A percentile compares a stretch with the other conserved stretches of the same genome.
These are phyloP conservation scores for Nothura maculosa DNA, from an alignment of 2,797 vertebrate species.

Conservation along the genomic window DNA sequence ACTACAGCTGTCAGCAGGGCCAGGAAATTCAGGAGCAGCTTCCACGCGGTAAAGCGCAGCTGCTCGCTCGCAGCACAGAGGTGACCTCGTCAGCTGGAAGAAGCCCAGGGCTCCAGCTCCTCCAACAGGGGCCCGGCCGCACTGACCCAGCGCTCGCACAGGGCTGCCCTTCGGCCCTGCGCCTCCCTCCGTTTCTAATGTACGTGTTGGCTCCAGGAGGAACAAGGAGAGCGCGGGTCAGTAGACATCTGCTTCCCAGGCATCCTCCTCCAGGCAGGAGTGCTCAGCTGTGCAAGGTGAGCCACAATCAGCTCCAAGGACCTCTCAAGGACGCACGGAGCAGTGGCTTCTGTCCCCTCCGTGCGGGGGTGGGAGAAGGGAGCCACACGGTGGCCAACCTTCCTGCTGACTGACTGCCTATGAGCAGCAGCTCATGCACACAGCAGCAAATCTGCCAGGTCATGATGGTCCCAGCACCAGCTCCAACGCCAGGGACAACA, in stretches of 20 bases:
- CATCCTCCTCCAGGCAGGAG: not conserved
- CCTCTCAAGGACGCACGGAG: not conserved
- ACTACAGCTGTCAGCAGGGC: not conserved
- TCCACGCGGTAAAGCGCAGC: not conserved
- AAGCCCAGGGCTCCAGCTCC: not conserved
- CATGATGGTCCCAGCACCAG: not conserved
- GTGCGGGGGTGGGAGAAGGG: not conserved
- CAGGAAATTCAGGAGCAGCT: not conserved
- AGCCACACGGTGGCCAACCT: not conserved
- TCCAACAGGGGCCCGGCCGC: not conserved
- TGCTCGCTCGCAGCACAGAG: not conserved
- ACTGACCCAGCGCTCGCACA: not conserved
- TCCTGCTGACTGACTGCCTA: not conserved
- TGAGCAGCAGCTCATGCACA: not conserved
- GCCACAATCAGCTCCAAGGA: not conserved
- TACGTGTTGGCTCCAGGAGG: not conserved
- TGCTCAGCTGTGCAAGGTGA: not conserved
- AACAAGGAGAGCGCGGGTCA: fast-evolving
- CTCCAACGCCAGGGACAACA: not conserved
- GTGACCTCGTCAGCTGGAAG: not conserved
- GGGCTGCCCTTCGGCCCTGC: not conserved
- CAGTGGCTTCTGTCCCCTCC: not conserved
- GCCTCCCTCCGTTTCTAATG: not conserved
- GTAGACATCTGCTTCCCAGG: not conserved
- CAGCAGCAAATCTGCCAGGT: not conserved